Evolutionary conservation across 1,140 invertebrate genomes (phyloP).

Genomic region (Oedothorax gibbosus): DNA sequence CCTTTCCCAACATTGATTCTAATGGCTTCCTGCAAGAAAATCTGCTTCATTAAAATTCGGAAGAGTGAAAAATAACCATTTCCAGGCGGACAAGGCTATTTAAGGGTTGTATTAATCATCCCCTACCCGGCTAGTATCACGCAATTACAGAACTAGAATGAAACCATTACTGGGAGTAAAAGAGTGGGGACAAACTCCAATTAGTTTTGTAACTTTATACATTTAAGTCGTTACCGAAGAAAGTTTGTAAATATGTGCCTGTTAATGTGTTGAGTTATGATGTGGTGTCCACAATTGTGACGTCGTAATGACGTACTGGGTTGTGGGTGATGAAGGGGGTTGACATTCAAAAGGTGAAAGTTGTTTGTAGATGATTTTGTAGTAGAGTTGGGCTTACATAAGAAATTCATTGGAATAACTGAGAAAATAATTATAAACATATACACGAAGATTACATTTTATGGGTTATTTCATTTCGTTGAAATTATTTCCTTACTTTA

Average conservation of each 20-base stretch:
- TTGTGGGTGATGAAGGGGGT: background rate
- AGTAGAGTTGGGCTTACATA: too few species aligned
- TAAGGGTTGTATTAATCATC: slow-evolving; percentile 34
- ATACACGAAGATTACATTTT: too few species aligned
- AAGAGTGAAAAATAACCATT: slow-evolving; percentile 35
- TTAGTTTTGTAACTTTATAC: slow-evolving; percentile 24
- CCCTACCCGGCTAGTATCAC: background rate
- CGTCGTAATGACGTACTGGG: background rate
- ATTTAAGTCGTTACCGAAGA: slow-evolving; percentile 28
- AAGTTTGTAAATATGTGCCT: slow-evolving; percentile 24
- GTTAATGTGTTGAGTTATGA: background rate
- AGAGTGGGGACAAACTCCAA: slow-evolving; percentile 20
- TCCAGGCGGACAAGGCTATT: slow-evolving; percentile 1
- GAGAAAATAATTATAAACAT: too few species aligned
- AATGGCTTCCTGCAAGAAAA: slow-evolving; percentile 21
- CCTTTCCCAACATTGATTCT: slow-evolving; percentile 39
- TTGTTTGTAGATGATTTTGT: background rate
- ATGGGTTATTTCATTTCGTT: background rate
- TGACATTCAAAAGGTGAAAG: background rate
- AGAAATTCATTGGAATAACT: too few species aligned
- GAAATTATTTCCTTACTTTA: background rate
- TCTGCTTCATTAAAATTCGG: slow-evolving; percentile 35
- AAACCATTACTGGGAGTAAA: slow-evolving; percentile 1
- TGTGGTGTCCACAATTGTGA: slow-evolving; percentile 16
- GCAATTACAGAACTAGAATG: slow-evolving; percentile 33